Percentiles rank a stretch among this genome's conserved stretches.
phyloP scores from a whole-genome alignment of 2,113 vertebrate species.

The Gavialis gangeticus region DNA sequence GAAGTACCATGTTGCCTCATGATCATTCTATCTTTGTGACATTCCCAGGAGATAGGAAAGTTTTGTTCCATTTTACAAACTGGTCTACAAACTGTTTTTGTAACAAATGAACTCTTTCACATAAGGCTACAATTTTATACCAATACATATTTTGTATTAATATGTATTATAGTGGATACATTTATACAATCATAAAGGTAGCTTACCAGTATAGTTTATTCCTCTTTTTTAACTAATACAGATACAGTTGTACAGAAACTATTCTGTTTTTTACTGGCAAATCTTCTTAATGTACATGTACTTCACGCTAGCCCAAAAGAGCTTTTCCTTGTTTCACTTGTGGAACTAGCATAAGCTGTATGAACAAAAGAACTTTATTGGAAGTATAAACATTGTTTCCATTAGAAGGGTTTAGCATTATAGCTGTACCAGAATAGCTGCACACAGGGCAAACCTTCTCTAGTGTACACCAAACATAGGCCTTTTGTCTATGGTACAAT shows the following conservation, averaged over 20 bases:
- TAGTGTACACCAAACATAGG: background rate
- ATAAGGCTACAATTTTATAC: background rate
- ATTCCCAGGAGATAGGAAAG: background rate
- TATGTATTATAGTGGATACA: background rate
- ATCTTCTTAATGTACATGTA: background rate
- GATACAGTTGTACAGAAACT: background rate
- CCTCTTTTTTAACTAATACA: background rate
- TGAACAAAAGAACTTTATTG: background rate
- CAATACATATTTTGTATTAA: background rate
- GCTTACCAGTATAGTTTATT: conserved; percentile 11
- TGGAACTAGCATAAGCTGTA: background rate
- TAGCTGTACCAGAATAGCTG: background rate
- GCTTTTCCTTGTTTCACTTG: background rate
- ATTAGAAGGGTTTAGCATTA: background rate
- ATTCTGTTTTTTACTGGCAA: background rate
- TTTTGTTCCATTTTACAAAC: background rate
- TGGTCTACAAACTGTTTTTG: background rate
- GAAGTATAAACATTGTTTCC: background rate
- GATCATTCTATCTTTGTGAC: background rate
- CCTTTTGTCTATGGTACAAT: background rate
- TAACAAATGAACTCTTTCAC: background rate
- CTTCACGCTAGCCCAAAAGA: background rate
- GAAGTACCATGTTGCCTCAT: background rate
- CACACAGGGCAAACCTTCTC: background rate
- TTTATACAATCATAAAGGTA: background rate